phyloP scores from a whole-genome alignment of 2,797 vertebrate genomes.

The Prunella strophiata region DNA sequence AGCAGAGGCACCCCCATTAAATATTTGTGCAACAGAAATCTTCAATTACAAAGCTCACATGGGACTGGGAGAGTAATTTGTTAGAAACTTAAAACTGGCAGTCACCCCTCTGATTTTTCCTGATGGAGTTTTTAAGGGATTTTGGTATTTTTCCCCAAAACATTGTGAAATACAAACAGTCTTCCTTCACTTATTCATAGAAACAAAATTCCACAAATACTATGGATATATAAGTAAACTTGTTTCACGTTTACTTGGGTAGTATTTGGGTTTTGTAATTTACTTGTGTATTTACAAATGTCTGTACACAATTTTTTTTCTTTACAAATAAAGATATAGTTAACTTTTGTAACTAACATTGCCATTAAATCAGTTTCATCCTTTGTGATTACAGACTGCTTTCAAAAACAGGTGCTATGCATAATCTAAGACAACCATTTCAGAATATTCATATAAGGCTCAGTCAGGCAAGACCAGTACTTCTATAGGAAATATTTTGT shows the following conservation, averaged over 20 bases:
- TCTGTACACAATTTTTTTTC: neutral
- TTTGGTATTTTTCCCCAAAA: neutral
- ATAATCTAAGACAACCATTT: neutral
- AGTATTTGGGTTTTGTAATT: neutral
- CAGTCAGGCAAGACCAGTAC: neutral
- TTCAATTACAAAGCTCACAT: conserved; percentile 34
- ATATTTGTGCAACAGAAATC: conserved; percentile 18
- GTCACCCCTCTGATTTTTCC: conserved; percentile 10
- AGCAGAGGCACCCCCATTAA: neutral
- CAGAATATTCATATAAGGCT: neutral
- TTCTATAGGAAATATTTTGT: neutral
- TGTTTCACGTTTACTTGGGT: neutral
- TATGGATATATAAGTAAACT: neutral
- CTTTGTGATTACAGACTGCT: neutral
- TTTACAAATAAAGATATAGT: neutral
- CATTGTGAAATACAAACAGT: conserved; percentile 15
- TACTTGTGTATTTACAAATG: neutral
- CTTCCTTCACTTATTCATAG: conserved; percentile 26
- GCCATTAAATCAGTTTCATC: neutral
- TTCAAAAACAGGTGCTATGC: neutral
- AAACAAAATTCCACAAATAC: conserved; percentile 5
- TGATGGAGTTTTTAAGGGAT: neutral
- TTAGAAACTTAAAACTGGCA: conserved; percentile 61
- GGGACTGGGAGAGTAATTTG: conserved; percentile 47
- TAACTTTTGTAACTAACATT: neutral